Conservation (phyloP, 30 jellyfish, hydroid and myxozoan species). For the Chironex yamaguchii region DNA sequence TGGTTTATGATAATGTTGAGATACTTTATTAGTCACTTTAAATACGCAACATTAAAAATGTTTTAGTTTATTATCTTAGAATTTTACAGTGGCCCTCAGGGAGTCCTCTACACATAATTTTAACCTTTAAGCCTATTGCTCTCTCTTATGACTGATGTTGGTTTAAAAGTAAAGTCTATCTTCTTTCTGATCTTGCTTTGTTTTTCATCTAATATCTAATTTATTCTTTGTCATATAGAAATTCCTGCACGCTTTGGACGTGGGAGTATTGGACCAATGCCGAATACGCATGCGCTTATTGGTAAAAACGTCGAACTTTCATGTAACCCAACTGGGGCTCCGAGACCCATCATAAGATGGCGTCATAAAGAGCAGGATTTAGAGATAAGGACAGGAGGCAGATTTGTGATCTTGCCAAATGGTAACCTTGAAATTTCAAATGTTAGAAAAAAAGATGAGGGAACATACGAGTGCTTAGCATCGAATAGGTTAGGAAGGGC, state of each 20-base stretch:
- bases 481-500: conserved; percentile 73
- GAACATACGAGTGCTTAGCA: conserved; percentile 84
- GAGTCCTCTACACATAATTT: no score
- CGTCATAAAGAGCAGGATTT: conserved; percentile 35
- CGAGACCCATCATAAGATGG: conserved; percentile 85
- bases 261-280: conserved; percentile 75
- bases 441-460: conserved; percentile 63
- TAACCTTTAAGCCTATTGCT: no score
- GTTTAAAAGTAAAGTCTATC: no score
- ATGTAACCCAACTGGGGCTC: conserved; percentile 95
- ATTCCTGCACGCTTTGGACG: conserved; percentile 83
- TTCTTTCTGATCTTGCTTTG: no score
- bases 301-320: conserved; percentile 80
- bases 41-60: no score
- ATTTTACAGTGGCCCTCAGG: no score
- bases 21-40: no score
- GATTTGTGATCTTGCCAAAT: conserved; percentile 55
- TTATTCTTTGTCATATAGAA: conserved; percentile 15
- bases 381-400: conserved; percentile 56
- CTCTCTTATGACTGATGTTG: no score
- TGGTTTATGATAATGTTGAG: no score
- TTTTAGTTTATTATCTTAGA: no score
- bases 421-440: conserved; percentile 76
- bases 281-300: conserved; percentile 78
- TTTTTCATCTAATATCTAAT: neutral